Evolutionary conservation across 2,888 invertebrate species (phyloP).

Genomic region (Petrolisthes cinctipes): DNA sequence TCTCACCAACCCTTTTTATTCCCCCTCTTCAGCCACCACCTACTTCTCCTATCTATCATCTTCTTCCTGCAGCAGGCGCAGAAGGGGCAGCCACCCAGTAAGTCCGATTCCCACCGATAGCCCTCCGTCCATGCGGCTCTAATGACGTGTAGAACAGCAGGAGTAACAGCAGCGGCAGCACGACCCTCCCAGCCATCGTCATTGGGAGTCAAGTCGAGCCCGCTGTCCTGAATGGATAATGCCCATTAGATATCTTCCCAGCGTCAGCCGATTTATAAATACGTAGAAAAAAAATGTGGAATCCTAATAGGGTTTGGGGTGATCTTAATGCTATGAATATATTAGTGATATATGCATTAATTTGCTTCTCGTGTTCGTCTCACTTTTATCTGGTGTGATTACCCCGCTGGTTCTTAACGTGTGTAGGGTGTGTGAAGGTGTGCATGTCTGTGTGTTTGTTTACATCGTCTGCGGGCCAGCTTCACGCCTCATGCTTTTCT

Average conservation of each 20-base stretch:
- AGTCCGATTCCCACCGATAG: too few relatives aligned
- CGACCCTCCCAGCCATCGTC: not conserved
- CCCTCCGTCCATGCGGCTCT: not conserved
- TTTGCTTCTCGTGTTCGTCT: constrained; percentile 40
- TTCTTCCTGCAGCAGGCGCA: too few relatives aligned
- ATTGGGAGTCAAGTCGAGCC: constrained; percentile 24
- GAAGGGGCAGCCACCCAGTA: too few relatives aligned
- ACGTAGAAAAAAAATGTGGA: constrained; percentile 33
- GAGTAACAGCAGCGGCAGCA: constrained; percentile 21
- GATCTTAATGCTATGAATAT: constrained; percentile 60
- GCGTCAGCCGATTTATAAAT: constrained; percentile 42
- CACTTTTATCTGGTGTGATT: constrained; percentile 38
- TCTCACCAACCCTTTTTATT: not conserved
- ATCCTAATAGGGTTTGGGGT: constrained; percentile 57
- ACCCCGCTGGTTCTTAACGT: constrained; percentile 18
- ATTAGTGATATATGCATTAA: constrained; percentile 57
- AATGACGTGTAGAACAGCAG: constrained; percentile 37
- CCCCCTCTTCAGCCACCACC: too few relatives aligned
- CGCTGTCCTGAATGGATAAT: constrained; percentile 48
- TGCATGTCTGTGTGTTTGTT: not conserved
- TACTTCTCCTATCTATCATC: too few relatives aligned
- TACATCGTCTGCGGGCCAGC: not conserved
- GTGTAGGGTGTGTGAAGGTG: not conserved
- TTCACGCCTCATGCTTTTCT: not conserved
- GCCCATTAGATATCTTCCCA: constrained; percentile 48